Percentiles rank a stretch among this genome's conserved stretches.
Evolutionary conservation across 2,888 invertebrate species (phyloP).

Genomic region (Meandrusa payeni): DNA sequence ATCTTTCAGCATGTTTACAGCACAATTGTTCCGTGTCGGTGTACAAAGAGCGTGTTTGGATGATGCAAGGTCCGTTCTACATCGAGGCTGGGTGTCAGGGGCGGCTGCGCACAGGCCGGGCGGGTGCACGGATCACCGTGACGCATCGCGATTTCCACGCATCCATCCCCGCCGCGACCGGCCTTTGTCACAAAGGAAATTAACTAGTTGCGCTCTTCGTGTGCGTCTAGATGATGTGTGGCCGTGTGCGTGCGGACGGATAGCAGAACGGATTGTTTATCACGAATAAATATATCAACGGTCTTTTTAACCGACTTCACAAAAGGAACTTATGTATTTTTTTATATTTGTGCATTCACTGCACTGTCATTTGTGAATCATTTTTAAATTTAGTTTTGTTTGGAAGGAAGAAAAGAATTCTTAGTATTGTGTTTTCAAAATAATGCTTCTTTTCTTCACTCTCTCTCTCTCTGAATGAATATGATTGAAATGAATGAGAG

Average conservation of each 20-base stretch:
- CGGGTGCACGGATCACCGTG: conserved; percentile 71
- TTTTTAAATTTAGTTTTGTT: too few species aligned
- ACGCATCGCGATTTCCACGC: conserved; percentile 79
- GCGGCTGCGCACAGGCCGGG: conserved; percentile 38
- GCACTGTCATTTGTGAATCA: too few species aligned
- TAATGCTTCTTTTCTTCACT: too few species aligned
- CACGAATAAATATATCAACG: too few species aligned
- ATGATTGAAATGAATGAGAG: too few species aligned
- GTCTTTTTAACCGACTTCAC: not conserved
- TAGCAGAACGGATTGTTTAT: conserved; percentile 34
- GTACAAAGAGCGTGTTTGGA: not conserved
- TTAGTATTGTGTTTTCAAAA: too few species aligned
- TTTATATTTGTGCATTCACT: too few species aligned
- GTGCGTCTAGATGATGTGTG: conserved; percentile 39
- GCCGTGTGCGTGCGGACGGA: conserved; percentile 51
- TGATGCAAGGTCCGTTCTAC: conserved; percentile 19
- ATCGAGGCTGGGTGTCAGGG: conserved; percentile 29
- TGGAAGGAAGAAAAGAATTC: too few species aligned
- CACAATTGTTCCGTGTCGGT: not conserved
- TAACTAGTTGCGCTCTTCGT: conserved; percentile 70
- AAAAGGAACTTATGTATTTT: too few species aligned
- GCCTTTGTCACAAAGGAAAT: conserved; percentile 80
- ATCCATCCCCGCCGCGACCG: conserved; percentile 73
- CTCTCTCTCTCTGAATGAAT: too few species aligned
- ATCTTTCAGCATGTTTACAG: too few species aligned